Percentiles rank a stretch among this genome's conserved stretches.
Conservation (phyloP, 2,888 invertebrate genomes). For the Phyto melanocephala region DNA sequence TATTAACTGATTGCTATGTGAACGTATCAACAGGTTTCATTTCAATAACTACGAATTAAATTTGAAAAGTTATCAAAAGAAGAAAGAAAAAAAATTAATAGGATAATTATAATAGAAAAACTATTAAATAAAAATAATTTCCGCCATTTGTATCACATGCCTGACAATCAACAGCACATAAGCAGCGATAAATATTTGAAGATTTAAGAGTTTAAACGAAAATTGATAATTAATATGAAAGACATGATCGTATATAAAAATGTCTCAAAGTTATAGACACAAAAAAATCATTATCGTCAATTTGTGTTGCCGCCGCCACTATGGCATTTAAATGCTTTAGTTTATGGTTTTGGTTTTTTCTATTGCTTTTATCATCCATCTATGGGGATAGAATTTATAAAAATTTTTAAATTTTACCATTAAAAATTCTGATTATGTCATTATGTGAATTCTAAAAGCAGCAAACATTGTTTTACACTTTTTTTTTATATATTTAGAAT, state of each 20-base stretch:
- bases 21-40: slow-evolving; percentile 30
- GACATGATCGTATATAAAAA: not conserved
- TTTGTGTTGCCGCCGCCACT: not conserved
- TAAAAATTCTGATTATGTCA: slow-evolving; percentile 38
- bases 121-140: not conserved
- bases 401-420: not conserved
- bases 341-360: not conserved
- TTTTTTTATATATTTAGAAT: not conserved
- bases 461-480: not conserved
- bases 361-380: not conserved
- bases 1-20: slow-evolving; percentile 15
- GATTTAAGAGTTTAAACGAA: too few species aligned
- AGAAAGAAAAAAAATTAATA: not conserved
- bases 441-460: not conserved
- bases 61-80: not conserved
- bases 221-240: not conserved
- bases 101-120: not conserved
- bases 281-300: not conserved
- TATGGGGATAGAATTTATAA: not conserved
- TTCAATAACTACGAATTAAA: not conserved
- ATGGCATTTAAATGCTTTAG: slow-evolving; percentile 34
- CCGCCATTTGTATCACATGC: slow-evolving; percentile 14
- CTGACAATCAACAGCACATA: slow-evolving; percentile 12
- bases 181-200: not conserved
- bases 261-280: not conserved